phyloP scores from a whole-genome alignment of 2,797 vertebrate genomes.

The Pipistrellus nathusii region DNA sequence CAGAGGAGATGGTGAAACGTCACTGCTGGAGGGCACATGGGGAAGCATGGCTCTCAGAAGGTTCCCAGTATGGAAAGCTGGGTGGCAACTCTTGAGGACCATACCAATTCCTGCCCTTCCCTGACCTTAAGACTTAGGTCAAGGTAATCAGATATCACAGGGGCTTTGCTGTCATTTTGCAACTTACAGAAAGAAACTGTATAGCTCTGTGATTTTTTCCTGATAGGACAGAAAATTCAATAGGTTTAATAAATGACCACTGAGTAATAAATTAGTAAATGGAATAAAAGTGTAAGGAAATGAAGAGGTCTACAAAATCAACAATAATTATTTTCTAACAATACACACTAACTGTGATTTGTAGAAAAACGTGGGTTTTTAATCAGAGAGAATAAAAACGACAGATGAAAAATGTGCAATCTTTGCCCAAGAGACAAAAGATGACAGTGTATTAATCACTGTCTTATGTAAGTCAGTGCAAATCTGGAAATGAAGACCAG shows the following conservation, averaged over 20 bases:
- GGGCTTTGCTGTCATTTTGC: accelerated
- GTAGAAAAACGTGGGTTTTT: slow-evolving; percentile 33
- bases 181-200: not conserved
- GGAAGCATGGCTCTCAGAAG: not conserved
- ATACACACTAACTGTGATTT: slow-evolving; percentile 33
- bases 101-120: accelerated
- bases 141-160: accelerated
- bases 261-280: not conserved
- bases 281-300: not conserved
- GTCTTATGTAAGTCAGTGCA: not conserved
- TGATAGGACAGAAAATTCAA: not conserved
- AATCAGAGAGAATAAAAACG: not conserved
- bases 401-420: not conserved
- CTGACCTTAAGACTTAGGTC: not conserved
- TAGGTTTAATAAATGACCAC: not conserved
- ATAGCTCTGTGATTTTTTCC: not conserved
- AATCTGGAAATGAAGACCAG: not conserved
- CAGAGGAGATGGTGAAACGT: not conserved
- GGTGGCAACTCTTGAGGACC: not conserved
- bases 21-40: not conserved
- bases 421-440: not conserved
- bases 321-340: not conserved
- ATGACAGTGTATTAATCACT: not conserved
- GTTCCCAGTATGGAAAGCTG: not conserved
- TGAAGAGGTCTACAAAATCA: not conserved